phyloP scores from a whole-genome alignment of 2,113 vertebrate species.

The Oryzias javanicus region DNA sequence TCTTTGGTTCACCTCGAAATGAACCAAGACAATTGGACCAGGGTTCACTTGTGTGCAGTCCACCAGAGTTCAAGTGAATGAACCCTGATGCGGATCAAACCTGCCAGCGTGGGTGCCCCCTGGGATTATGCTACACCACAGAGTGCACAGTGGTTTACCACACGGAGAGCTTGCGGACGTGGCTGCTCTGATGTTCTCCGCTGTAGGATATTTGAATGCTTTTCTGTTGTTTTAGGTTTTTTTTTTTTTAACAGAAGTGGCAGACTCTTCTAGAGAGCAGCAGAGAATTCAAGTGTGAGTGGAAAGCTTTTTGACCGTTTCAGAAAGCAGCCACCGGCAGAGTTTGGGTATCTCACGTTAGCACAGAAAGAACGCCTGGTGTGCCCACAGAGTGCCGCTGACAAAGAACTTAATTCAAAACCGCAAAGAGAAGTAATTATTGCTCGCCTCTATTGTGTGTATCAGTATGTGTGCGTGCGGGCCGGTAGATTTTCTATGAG shows the following conservation, averaged over 20 bases:
- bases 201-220: conserved; percentile 1
- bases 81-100: too few species aligned
- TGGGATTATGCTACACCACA: background rate
- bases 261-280: conserved; percentile 11
- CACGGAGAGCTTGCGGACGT: conserved; percentile 15
- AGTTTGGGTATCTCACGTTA: conserved; percentile 34
- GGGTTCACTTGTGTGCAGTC: too few species aligned
- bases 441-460: conserved; percentile 28
- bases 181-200: conserved; percentile 29
- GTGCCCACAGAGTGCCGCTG: conserved; percentile 49
- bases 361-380: conserved; percentile 51
- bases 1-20: too few species aligned
- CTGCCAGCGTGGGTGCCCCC: too few species aligned
- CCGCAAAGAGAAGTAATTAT: conserved; percentile 54
- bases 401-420: conserved; percentile 63
- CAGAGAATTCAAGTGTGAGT: conserved; percentile 24
- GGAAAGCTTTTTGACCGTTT: conserved; percentile 37
- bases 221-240: conserved; percentile 35
- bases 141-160: background rate
- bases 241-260: conserved; percentile 35
- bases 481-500: conserved; percentile 24
- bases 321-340: conserved; percentile 39
- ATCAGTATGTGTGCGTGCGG: conserved; percentile 39
- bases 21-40: too few species aligned
- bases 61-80: too few species aligned